Base-by-base conservation (phyloP, 2,797 vertebrate genomes). In the Pseudopleuronectes americanus region DNA sequence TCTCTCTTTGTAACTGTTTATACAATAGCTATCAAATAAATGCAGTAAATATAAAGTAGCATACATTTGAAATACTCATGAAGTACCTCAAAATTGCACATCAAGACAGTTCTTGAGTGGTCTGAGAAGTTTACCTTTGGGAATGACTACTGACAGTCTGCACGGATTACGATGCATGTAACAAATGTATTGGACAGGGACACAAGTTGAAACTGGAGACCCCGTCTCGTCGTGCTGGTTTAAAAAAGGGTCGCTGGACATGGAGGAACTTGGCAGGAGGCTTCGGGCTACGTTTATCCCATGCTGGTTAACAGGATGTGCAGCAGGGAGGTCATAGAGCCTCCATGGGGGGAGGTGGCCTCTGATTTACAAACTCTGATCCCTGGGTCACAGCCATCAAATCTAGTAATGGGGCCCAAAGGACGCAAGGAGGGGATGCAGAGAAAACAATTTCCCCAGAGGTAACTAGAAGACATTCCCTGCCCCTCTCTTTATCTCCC, bases 401-500 rank as follows among this genome's bases (percentile, higher is more conserved):
- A 77, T 84, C 60, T 73, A 54, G 75, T 8, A 76, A 87, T 70
- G 68, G 60, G 84, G 72, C 91, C 86, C 88, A 61, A 0, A 65
- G 85, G 86, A 84, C 41, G 1, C 49, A 62, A 41, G 8, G 62
- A 72, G 52, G 57, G 75, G 71, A 66, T 48, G 62, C 57, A n/a
- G 28, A 61, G 41, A 70, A 52, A 60, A 74, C 41, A 58, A 43
- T 72, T 26, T 60, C 57, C 59, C 64, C 78, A 41, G 79, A 87
- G 89, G 89, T 92, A 79, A 92, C 91, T 90, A 69, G 19, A 69
- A 78, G 86, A 78, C 87, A 83, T 76, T 80, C 83, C 28, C 77
- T 64, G 66, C 38, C 61, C 24, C 14, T 75, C 22, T 55, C n/a
- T 43, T 28, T 69, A 63, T 65, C 55, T 59, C 41, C 64, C 28